Base-by-base conservation (phyloP, 1,140 invertebrate species). In the Bactericera cockerelli region DNA sequence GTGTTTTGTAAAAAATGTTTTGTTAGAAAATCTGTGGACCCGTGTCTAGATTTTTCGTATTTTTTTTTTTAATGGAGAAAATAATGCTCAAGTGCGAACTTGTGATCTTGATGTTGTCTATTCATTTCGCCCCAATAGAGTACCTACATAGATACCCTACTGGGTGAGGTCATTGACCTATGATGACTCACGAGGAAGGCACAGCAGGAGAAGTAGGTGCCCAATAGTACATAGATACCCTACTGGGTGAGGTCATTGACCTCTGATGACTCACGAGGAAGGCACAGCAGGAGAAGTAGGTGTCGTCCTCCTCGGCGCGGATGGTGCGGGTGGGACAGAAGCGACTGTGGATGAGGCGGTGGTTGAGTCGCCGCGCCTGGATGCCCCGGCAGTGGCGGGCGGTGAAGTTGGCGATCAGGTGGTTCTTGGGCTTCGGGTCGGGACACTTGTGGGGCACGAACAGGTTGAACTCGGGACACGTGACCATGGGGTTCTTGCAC, bases 371-470 rank as follows among this genome's bases (percentile, higher is more conserved):
- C 59, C 68, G 68, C 22, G 72, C 69, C 57, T 72, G 69, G 26
- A 78, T 75, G 4, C 81, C 81, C 63, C 77, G 74, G 2, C 77
- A 72, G 61, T 75, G 70, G 56, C 84, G 74, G 60, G 81, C 76
- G 39, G 80, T 77, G 58, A 89, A 77, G 74, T 92, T 91, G 1
- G 74, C 74, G 16, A 87, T 82, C 1, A 84, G 74, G 62, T 75
- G 76, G 64, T 80, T 83, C 61, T 79, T 81, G 62, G 82, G 80
- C 68, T 83, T 81, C 0, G 87, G 87, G 74, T 93, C 89, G 13
- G 89, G 89, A 75, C 93, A 97, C 70, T 91, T 87, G 71, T 98
- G 93, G 2, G 91, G 91, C 80, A 84, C 77, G 63, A 90, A 87
- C 26, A 93, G 74, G 73, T 92, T 89, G 67, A 93, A 93, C 69